Base-by-base conservation (phyloP, 2,888 invertebrate genomes). In the Yponomeuta sedellus region DNA sequence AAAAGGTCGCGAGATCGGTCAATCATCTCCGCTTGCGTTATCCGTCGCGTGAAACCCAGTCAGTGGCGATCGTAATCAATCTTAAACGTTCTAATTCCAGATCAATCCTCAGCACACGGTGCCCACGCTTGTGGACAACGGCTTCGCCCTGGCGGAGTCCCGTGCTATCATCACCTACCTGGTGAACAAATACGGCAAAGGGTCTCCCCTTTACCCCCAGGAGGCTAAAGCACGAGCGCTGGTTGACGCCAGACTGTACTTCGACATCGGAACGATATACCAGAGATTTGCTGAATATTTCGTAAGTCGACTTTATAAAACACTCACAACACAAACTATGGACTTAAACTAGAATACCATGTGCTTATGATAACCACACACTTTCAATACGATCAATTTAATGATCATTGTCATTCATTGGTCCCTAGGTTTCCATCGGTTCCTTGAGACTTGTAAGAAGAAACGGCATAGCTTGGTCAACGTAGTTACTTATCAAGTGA, bases 41-140 rank as follows among this genome's bases (percentile, higher is more conserved):
- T 34, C 34, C 34, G 34, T 34, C 34, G 34, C 34, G 6, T 34
- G 8, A 8, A 34, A 34, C 34, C 34, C 34, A 34, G 2, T 5
- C 34, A 34, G 34, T 34, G 34, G 34, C 34, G 1, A 34, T 34
- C 6, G 1, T 34, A 34, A 34, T 34, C 34, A 34, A 34, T 34
- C 34, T 8, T 8, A 8, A 34, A 34, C 6, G 34, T 34, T 69
- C 70, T 68, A 34, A 71, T 80, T 82, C 20, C 83, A 96, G 96
- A 83, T 96, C 61, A 97, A 96, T 81, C 96, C 96, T 0, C 96
- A 97, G 85, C 97, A 97, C 82, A 94, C 94, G 56, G 93, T 97
- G 68, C 97, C 97, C 10, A 96, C 96, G 0, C 82, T 97, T 67
- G 94, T 95, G 69, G 97, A 97, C 85, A 94, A 96, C 75, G 97